These are phyloP conservation scores for Rhogogaster chlorosoma DNA, from an alignment of 2,888 invertebrate species.

Conservation along the genomic window DNA sequence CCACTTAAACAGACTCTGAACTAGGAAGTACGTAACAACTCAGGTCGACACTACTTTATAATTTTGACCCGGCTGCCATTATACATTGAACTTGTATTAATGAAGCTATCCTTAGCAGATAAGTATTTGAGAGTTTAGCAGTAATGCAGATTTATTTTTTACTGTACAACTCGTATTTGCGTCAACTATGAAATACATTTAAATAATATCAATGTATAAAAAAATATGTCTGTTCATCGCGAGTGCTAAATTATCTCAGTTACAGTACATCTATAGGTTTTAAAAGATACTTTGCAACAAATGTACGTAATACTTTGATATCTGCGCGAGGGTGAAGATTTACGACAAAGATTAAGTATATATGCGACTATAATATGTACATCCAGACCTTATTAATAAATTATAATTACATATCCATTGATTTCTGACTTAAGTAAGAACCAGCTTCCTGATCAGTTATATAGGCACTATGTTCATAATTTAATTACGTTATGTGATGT, in stretches of 20 bases:
- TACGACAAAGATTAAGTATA: neutral
- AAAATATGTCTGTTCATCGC: neutral
- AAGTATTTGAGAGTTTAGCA: neutral
- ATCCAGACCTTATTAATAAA: neutral
- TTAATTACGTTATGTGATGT: neutral
- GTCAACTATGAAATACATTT: neutral
- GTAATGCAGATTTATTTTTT: neutral
- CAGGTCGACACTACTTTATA: no score
- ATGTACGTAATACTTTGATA: neutral
- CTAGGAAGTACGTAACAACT: no score
- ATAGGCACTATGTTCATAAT: neutral
- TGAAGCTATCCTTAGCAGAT: neutral
- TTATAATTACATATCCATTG: neutral
- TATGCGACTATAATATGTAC: neutral
- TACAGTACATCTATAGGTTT: neutral
- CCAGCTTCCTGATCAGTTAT: neutral
- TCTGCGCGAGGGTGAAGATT: neutral
- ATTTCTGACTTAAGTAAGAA: neutral
- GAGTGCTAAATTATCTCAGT: neutral
- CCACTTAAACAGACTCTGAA: no score
- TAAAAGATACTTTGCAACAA: neutral
- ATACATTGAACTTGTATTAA: neutral
- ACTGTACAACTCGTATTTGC: neutral
- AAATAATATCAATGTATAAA: neutral
- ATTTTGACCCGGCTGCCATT: neutral